Conservation (phyloP, 2,113 vertebrate species). For the Haemorhous mexicanus region DNA sequence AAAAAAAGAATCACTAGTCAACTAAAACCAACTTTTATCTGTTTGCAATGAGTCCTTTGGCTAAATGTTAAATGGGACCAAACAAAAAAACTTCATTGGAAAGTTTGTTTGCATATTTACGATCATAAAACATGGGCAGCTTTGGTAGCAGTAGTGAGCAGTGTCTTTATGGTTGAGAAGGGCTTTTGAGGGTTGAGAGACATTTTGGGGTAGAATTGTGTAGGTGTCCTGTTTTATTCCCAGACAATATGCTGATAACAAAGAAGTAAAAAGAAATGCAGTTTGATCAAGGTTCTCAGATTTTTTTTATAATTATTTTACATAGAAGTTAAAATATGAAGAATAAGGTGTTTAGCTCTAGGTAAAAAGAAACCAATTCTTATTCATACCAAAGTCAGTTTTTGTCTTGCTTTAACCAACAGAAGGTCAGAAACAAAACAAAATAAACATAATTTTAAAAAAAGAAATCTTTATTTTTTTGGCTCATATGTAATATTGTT, state of each 20-base stretch:
- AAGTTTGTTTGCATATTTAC: neutral
- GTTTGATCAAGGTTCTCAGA: neutral
- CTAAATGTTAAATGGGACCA: neutral
- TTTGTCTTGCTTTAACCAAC: slow-evolving; percentile 20
- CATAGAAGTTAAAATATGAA: neutral
- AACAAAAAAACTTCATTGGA: neutral
- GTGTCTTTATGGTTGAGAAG: neutral
- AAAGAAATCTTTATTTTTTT: slow-evolving; percentile 91
- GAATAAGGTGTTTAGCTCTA: slow-evolving; percentile 1
- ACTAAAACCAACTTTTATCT: neutral
- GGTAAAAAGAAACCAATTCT: neutral
- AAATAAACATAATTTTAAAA: slow-evolving; percentile 79
- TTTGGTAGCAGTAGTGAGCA: neutral
- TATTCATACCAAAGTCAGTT: neutral
- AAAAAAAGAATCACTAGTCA: neutral
- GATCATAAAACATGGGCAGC: neutral
- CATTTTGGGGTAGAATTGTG: neutral
- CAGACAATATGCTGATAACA: neutral
- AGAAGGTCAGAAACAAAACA: slow-evolving; percentile 67
- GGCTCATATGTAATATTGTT: slow-evolving; percentile 81
- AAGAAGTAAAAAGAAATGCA: neutral
- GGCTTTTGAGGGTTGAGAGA: neutral
- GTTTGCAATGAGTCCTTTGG: neutral
- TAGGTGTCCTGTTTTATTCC: neutral
- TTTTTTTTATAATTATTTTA: neutral